Percentiles rank a stretch among this genome's conserved stretches.
phyloP scores from a whole-genome alignment of 2,888 invertebrate genomes.

The Hoplodrina blanda region DNA sequence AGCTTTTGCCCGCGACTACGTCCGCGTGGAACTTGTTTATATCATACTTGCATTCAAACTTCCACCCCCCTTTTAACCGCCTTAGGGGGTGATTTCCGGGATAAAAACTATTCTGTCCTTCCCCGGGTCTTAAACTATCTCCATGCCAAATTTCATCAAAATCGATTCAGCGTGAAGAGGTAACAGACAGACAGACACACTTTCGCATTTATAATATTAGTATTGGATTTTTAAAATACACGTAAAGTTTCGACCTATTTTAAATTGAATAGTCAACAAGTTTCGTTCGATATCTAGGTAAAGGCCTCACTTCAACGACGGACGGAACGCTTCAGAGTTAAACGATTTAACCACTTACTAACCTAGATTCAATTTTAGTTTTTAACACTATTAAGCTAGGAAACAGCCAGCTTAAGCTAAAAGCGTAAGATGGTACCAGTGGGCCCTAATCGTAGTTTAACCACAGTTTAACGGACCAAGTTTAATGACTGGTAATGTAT shows the following conservation, averaged over 20 bases:
- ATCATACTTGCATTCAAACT: too few relatives aligned
- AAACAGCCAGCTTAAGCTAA: constrained; percentile 47
- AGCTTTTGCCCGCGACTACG: too few relatives aligned
- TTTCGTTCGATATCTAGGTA: constrained; percentile 19
- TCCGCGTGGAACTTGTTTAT: too few relatives aligned
- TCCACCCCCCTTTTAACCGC: too few relatives aligned
- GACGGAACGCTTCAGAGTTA: constrained; percentile 23
- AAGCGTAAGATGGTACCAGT: constrained; percentile 65
- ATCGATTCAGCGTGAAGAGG: too few relatives aligned
- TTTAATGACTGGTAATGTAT: constrained; percentile 83
- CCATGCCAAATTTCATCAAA: too few relatives aligned
- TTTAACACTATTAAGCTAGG: constrained; percentile 52
- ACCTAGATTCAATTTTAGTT: constrained; percentile 57
- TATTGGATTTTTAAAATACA: background rate
- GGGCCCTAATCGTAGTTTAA: constrained; percentile 74
- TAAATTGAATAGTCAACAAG: constrained; percentile 14
- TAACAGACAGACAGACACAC: too few relatives aligned
- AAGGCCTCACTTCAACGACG: background rate
- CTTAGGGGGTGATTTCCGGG: too few relatives aligned
- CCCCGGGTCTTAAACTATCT: too few relatives aligned
- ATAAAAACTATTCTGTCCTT: too few relatives aligned
- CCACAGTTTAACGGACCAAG: constrained; percentile 80
- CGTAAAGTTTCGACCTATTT: constrained; percentile 5
- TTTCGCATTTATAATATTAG: too few relatives aligned
- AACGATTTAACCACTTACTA: constrained; percentile 29